Evolutionary conservation across 2,113 vertebrate species (phyloP).

Genomic region (Takifugu flavidus): DNA sequence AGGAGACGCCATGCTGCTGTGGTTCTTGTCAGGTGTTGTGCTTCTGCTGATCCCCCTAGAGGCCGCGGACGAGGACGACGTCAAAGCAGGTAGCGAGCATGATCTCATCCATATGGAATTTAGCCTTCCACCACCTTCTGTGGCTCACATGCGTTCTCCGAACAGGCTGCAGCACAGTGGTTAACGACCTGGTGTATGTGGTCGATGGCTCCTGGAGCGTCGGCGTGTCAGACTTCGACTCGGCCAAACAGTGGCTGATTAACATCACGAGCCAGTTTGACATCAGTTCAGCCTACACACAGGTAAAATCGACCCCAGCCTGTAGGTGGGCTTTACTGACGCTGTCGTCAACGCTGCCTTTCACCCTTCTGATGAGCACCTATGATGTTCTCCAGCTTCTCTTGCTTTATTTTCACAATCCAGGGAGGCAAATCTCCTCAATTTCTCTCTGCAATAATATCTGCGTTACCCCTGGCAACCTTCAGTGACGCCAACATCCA

Average conservation of each 20-base stretch:
- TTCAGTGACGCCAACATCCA: too few relatives aligned
- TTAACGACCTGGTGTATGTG: conserved; percentile 80
- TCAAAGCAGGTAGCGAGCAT: conserved; percentile 65
- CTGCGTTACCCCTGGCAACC: too few relatives aligned
- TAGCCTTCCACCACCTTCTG: not conserved
- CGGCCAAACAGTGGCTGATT: conserved; percentile 77
- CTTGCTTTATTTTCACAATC: too few relatives aligned
- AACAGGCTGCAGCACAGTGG: conserved; percentile 79
- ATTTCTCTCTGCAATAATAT: too few relatives aligned
- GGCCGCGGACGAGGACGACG: conserved; percentile 57
- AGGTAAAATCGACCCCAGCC: conserved; percentile 46
- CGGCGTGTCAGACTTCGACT: conserved; percentile 73
- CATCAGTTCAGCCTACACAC: conserved; percentile 74
- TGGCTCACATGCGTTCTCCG: not conserved
- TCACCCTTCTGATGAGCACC: too few relatives aligned
- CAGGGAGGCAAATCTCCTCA: too few relatives aligned
- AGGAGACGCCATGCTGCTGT: conserved; percentile 52
- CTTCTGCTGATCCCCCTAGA: conserved; percentile 41
- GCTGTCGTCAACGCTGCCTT: too few relatives aligned
- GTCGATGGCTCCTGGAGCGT: conserved; percentile 82
- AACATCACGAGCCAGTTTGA: conserved; percentile 80
- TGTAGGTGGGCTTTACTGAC: too few relatives aligned
- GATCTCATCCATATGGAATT: not conserved
- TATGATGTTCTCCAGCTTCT: too few relatives aligned
- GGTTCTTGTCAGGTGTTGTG: conserved; percentile 46